Percentiles rank a stretch among this genome's conserved stretches.
These are phyloP conservation scores for Pollimyrus isidori DNA, from an alignment of 2,113 vertebrate genomes.

Conservation along the genomic window DNA sequence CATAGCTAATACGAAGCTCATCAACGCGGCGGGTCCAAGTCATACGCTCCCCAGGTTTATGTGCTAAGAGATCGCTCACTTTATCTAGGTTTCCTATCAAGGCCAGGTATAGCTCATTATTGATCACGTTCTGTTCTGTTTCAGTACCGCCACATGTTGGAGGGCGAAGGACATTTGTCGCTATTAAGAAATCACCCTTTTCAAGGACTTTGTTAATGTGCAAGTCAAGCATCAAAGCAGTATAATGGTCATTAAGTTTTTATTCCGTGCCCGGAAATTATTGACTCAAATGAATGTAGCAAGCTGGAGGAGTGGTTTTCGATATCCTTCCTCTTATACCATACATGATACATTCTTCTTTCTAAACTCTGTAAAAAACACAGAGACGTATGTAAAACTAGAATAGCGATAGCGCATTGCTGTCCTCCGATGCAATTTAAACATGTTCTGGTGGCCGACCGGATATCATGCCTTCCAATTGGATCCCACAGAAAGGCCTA, in stretches of 20 bases:
- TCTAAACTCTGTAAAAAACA: background rate
- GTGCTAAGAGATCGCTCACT: background rate
- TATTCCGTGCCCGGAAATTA: background rate
- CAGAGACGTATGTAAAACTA: background rate
- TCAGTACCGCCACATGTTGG: background rate
- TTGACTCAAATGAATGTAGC: background rate
- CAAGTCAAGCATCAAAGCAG: background rate
- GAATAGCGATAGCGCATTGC: background rate
- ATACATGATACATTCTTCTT: background rate
- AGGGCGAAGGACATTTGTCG: background rate
- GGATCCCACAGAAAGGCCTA: background rate
- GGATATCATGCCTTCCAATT: background rate
- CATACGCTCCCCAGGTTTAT: background rate
- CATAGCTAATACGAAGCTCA: background rate
- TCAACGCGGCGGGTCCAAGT: background rate
- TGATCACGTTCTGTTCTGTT: background rate
- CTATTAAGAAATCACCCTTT: background rate
- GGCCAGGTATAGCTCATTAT: background rate
- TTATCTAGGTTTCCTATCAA: background rate
- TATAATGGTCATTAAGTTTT: background rate
- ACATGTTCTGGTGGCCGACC: background rate
- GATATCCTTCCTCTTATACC: background rate
- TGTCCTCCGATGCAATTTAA: background rate
- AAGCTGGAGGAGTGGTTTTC: background rate
- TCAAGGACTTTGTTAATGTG: slow-evolving; percentile 1